Base-by-base conservation (phyloP, 2,888 invertebrate species). In the Pandemis corylana region DNA sequence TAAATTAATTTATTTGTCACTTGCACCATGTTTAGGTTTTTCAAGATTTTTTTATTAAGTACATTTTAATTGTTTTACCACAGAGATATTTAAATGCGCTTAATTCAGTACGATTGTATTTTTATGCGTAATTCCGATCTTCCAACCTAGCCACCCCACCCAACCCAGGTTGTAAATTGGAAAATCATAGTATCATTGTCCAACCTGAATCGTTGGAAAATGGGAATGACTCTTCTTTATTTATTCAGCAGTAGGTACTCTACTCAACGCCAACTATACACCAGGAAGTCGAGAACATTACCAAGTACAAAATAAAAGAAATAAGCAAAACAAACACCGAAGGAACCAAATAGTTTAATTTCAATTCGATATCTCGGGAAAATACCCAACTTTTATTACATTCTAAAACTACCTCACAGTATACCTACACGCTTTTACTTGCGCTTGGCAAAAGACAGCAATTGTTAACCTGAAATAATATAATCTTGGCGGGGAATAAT, bases 381-480 rank as follows among this genome's bases (percentile, higher is more conserved):
- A 59, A 59, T 59, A 59, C 59, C 59, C 28, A 59, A 59, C 59
- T 59, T 59, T 59, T 59, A 59, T 59, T 59, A 59, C 20, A 28
- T 59, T 59, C 59, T 59, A 59, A 59, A 20, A 59, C 28, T 59
- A 28, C 59, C 59, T 12, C 59, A 10, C 12, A 56, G 20, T 56
- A 28, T 59, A 28, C 59, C 12, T 28, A 59, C 12, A 59, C 4
- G 28, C 28, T 28, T 28, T 20, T 28, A 28, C 10, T 59, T 28
- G 28, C 59, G 28, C 59, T 59, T 59, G 5, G 3, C 28, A 59
- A 28, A 56, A 59, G 59, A 28, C 12, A 28, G 12, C 59, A 59
- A 9, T 49, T 9, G 9, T 9, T 59, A 15, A 59, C 12, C 10
- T 12, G 59, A 10, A 28, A 59, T 28, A 28, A 28, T 51, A 0